Evolutionary conservation across 2,888 invertebrate species (phyloP), one percentile per base, ranked within the genome.

Genomic region (Geophilus truncorum): DNA sequence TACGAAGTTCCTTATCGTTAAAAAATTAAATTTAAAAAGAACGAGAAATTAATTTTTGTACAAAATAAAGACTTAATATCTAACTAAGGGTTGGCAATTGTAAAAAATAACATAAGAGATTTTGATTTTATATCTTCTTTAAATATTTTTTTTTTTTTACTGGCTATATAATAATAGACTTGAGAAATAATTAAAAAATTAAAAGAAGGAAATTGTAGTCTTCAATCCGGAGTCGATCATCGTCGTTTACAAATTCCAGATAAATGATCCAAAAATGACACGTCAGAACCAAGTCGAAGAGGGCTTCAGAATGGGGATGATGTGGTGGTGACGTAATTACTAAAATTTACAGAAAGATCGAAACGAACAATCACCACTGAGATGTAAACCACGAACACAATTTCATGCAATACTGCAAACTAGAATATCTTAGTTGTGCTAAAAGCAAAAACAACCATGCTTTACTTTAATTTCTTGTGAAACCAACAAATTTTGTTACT

Each of bases 311-410:
- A 70, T 70, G 70, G 70, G 70, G 70, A 70, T 70, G 70, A 70
- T 70, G 70, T 70, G 70, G 70, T 70, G 70, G 70, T 70, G 70
- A 70, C 70, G 70, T 70, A 70, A 70, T 70, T 70, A 70, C 70
- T 70, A 70, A 25, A 70, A 70, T 28, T 70, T 70, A 70, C 70
- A 70, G 70, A 70, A 70, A 70, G 28, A 28, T 28, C 10, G 70
- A 28, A 70, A 70, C 28, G 28, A 12, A 70, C 70, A 70, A 70
- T 70, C 70, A 70, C 70, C 70, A 70, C 70, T 28, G 28, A 70
- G 28, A 51, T 28, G 28, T 28, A 70, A 62, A 23, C 28, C 70
- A 12, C 15, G 5, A 23, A 62, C 21, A 70, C 70, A 70, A 28
- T 10, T 30, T 80, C 77, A 34, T 51, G 70, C 28, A 32, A 25